Evolutionary conservation across 2,797 vertebrate species (phyloP).

Genomic region (Naso thynnoides): DNA sequence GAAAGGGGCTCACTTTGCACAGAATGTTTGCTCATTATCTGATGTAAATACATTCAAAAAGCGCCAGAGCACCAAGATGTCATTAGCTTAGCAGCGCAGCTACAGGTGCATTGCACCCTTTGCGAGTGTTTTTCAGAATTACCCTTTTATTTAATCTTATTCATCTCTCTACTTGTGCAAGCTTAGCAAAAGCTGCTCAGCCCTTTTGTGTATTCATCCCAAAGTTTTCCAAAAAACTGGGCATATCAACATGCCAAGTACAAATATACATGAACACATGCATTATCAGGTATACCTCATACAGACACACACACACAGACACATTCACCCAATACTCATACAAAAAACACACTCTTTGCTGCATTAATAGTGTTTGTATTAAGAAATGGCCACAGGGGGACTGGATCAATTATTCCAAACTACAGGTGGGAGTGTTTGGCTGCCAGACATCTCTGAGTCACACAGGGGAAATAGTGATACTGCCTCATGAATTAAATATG

Average conservation of each 20-base stretch:
- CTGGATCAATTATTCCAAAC: conserved; percentile 74
- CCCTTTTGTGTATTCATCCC: too few species aligned
- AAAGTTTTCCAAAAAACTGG: not conserved
- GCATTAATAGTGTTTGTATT: conserved; percentile 58
- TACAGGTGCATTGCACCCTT: too few species aligned
- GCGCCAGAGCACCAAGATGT: too few species aligned
- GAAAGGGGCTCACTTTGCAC: too few species aligned
- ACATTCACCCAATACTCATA: too few species aligned
- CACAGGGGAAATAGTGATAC: conserved; percentile 65
- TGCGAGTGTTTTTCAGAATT: too few species aligned
- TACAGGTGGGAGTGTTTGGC: conserved; percentile 75
- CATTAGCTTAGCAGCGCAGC: too few species aligned
- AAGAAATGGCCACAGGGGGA: conserved; percentile 54
- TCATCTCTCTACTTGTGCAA: too few species aligned
- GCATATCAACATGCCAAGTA: not conserved
- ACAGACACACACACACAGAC: not conserved
- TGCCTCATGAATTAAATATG: conserved; percentile 76
- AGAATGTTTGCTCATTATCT: too few species aligned
- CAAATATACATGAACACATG: not conserved
- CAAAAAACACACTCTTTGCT: conserved; percentile 28
- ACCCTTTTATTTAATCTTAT: too few species aligned
- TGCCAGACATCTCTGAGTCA: conserved; percentile 72
- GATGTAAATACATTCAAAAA: too few species aligned
- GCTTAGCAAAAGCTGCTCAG: too few species aligned
- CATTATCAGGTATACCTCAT: not conserved